Conservation (phyloP, 2,888 invertebrate genomes). For the Watsonalla cultraria region DNA sequence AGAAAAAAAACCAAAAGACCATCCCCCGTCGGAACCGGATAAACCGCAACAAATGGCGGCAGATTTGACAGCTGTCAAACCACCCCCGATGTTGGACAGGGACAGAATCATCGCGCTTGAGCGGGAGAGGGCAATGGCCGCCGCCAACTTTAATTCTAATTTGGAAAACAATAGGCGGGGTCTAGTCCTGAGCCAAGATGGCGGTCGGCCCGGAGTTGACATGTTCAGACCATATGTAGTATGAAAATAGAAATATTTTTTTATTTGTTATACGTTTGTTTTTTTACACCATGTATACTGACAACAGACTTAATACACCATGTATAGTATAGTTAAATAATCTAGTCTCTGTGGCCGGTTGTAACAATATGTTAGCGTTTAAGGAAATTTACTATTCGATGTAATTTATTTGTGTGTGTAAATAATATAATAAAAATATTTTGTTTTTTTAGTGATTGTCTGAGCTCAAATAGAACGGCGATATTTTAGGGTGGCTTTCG, state of each 20-base stretch:
- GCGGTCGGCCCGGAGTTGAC: slow-evolving; percentile 56
- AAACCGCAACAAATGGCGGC: slow-evolving; percentile 54
- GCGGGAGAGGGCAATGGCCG: slow-evolving; percentile 69
- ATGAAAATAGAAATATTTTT: slow-evolving; percentile 58
- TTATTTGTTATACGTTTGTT: slow-evolving; percentile 33
- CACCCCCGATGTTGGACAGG: slow-evolving; percentile 63
- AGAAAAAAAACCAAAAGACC: slow-evolving; percentile 55
- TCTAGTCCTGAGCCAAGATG: slow-evolving; percentile 70
- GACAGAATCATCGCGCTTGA: slow-evolving; percentile 72
- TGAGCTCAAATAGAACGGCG: no score
- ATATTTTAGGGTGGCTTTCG: no score
- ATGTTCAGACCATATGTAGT: slow-evolving; percentile 77
- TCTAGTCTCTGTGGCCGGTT: slow-evolving; percentile 2
- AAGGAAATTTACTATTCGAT: background rate
- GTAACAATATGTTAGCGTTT: background rate
- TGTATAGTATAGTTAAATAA: background rate
- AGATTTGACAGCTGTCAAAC: slow-evolving; percentile 73
- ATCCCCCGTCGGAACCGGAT: slow-evolving; percentile 45
- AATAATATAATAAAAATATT: background rate
- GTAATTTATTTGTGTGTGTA: background rate
- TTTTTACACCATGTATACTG: slow-evolving; percentile 1
- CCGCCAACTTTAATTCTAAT: slow-evolving; percentile 74
- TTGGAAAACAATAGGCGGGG: slow-evolving; percentile 71
- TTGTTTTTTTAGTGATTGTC: background rate
- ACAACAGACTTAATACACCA: background rate